Base-by-base conservation (phyloP, 2,797 vertebrate genomes). In the Pelochelys cantorii region DNA sequence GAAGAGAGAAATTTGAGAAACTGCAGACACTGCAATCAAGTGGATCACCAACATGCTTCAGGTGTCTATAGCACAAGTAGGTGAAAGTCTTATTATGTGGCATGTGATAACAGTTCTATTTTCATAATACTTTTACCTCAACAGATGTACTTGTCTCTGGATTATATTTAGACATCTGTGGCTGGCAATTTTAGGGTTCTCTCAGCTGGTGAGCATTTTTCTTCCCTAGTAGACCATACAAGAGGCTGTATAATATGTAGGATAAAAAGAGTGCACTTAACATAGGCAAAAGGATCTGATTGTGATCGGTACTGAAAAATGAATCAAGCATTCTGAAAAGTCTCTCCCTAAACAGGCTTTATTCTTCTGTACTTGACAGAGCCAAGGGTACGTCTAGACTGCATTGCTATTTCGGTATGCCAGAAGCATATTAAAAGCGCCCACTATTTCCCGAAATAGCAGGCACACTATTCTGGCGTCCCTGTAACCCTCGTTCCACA, bases 101-200 rank as follows among this genome's bases (percentile, higher is more conserved):
- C 23, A 79, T 77, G 86, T 78, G 91, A 14, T 81, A 90, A 89
- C 65, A 90, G 81, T 12, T 90, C 93, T 85, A 89, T 87, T 93
- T 34, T 80, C 93, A 52, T 59, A 81, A 85, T 59, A 75, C 48
- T 92, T 77, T 25, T 5, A 89, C 77, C 79, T 79, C 56, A 60
- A 79, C 82, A 88, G 75, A 89, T 90, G 86, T 37, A 77, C 56
- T 88, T 0, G 0, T 68, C 55, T 95, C 79, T 81, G 81, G 23
- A 83, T 93, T 85, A 94, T 83, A 96, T 86, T 93, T 90, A 94
- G 86, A 87, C 0, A 3, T 75, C 71, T 85, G 90, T 84, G 79
- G 79, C 77, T 84, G 81, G 86, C 89, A 94, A 55, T 94, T 95
- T 93, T 79, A 92, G 80, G 84, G 82, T 42, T 60, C 88, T 87